Evolutionary conservation across 2,888 invertebrate species (phyloP).

Genomic region (Thera obeliscata): DNA sequence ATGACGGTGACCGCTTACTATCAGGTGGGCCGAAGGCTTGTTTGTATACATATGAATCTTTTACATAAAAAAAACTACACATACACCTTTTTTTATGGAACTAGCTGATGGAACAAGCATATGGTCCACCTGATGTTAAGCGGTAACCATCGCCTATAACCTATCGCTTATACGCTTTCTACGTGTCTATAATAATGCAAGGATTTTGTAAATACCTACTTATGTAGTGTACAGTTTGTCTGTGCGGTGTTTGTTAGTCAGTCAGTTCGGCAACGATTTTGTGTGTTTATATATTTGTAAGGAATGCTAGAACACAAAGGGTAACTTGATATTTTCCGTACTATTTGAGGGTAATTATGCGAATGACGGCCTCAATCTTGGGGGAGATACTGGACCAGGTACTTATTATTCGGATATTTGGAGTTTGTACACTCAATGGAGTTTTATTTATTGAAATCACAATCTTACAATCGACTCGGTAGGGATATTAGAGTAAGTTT

Average conservation of each 20-base stretch:
- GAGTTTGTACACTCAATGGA: background rate
- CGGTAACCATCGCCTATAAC: no score
- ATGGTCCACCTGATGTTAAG: no score
- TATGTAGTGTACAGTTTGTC: no score
- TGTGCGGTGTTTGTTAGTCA: background rate
- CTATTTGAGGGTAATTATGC: slow-evolving; percentile 66
- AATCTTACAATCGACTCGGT: background rate
- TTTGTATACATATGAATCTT: no score
- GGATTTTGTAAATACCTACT: no score
- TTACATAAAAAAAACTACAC: no score
- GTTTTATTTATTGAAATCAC: slow-evolving; percentile 1
- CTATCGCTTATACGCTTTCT: no score
- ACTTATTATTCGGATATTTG: slow-evolving; percentile 21
- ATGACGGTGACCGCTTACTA: no score
- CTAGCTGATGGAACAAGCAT: no score
- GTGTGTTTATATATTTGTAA: slow-evolving; percentile 50
- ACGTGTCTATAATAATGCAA: no score
- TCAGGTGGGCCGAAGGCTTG: no score
- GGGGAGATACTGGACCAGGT: slow-evolving; percentile 34
- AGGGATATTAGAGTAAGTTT: background rate
- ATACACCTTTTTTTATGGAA: no score
- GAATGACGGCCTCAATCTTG: slow-evolving; percentile 22
- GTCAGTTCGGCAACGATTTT: background rate
- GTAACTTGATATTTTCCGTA: slow-evolving; percentile 69
- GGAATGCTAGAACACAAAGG: slow-evolving; percentile 48